Percentiles rank a stretch among this genome's conserved stretches.
These are phyloP conservation scores for Tragulus kanchil DNA, from an alignment of 2,113 vertebrate genomes.

Conservation along the genomic window DNA sequence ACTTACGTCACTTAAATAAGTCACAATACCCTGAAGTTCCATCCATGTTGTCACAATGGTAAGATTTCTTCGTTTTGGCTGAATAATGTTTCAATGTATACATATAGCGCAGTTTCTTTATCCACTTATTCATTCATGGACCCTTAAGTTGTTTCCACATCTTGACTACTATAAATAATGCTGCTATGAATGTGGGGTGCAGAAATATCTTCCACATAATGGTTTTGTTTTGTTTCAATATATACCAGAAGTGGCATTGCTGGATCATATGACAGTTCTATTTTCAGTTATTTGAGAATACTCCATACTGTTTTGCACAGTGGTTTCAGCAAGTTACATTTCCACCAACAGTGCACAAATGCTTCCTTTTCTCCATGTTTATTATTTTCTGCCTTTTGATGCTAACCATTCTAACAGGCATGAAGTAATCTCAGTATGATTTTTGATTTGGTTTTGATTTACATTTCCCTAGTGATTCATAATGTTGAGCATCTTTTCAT, in stretches of 20 bases:
- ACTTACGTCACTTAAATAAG: background rate
- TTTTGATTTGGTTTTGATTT: background rate
- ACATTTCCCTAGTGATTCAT: background rate
- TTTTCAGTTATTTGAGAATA: background rate
- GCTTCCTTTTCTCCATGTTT: background rate
- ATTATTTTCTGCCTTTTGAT: background rate
- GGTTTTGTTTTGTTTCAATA: background rate
- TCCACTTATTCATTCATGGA: background rate
- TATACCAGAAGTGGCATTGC: background rate
- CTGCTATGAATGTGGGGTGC: background rate
- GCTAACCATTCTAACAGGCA: background rate
- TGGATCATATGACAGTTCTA: background rate
- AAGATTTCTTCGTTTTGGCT: background rate
- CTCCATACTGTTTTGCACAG: background rate
- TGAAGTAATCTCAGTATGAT: background rate
- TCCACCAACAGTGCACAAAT: background rate
- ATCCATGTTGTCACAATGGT: background rate
- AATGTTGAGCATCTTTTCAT: background rate
- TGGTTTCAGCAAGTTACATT: background rate
- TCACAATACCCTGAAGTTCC: background rate
- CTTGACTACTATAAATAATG: background rate
- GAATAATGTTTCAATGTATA: background rate
- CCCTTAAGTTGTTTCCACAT: background rate
- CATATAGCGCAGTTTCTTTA: background rate
- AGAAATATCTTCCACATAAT: background rate